These are phyloP conservation scores for Stenopsyche tienmushanensis DNA, from an alignment of 1,140 invertebrate genomes.

Conservation along the genomic window DNA sequence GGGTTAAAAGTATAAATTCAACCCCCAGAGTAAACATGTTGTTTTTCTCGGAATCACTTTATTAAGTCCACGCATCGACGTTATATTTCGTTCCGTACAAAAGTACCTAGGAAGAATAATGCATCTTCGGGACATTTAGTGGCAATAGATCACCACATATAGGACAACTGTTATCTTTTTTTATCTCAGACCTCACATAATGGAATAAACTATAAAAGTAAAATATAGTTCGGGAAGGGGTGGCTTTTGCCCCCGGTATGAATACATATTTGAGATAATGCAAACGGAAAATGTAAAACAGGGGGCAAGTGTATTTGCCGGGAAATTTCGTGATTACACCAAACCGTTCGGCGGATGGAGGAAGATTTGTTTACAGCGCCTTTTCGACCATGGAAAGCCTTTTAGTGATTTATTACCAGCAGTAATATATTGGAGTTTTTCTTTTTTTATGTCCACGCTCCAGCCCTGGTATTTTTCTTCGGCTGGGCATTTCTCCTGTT, in stretches of 20 bases:
- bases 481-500: background rate
- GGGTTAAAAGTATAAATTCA: no score
- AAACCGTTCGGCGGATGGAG: background rate
- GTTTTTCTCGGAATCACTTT: no score
- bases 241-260: background rate
- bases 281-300: background rate
- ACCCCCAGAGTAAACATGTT: no score
- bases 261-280: conserved; percentile 21
- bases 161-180: no score
- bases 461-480: conserved; percentile 2
- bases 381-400: conserved; percentile 28
- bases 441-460: conserved; percentile 18
- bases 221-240: background rate
- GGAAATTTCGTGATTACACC: background rate
- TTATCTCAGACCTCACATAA: background rate
- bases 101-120: background rate
- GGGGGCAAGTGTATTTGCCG: background rate
- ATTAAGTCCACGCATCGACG: background rate
- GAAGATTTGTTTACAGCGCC: conserved; percentile 32
- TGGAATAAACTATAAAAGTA: background rate
- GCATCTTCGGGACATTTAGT: no score
- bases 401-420: conserved; percentile 30
- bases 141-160: no score
- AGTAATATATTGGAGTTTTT: conserved; percentile 29
- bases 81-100: background rate